phyloP scores from a whole-genome alignment of 2,888 invertebrate genomes.

The Harpagoxenus sublaevis region DNA sequence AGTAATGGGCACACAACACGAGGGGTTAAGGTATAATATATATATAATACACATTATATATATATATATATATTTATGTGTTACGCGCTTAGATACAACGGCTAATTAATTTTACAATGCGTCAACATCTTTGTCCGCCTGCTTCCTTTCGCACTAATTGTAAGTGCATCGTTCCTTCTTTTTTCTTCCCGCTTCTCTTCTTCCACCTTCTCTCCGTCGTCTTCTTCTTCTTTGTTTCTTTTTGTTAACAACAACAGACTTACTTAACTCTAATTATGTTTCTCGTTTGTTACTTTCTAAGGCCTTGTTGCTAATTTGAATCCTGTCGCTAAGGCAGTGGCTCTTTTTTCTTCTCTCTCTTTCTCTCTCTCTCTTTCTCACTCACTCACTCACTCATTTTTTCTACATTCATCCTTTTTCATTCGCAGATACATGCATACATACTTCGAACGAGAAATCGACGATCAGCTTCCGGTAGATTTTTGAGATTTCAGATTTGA shows the following conservation, averaged over 20 bases:
- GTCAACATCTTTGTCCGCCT: constrained; percentile 68
- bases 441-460: constrained; percentile 19
- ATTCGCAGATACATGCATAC: not conserved
- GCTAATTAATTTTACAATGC: constrained; percentile 74
- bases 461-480: constrained; percentile 12
- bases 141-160: constrained; percentile 56
- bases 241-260: constrained; percentile 81
- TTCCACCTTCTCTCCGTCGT: constrained; percentile 10
- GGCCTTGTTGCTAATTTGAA: constrained; percentile 78
- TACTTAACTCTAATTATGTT: constrained; percentile 82
- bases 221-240: constrained; percentile 61
- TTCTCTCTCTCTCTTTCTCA: constrained; percentile 49
- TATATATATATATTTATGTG: constrained; percentile 42
- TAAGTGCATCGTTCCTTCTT: constrained; percentile 48
- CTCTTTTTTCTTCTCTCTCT: constrained; percentile 73
- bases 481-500: not conserved
- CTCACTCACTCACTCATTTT: not conserved
- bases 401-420: not conserved
- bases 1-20: constrained; percentile 64
- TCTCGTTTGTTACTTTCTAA: constrained; percentile 83
- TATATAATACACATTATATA: constrained; percentile 36
- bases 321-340: constrained; percentile 81
- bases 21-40: constrained; percentile 69
- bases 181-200: constrained; percentile 11
- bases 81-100: constrained; percentile 73